These are phyloP conservation scores for Pocillopora verrucosa DNA, from an alignment of 64 coral and sea anemone species.

Conservation along the genomic window DNA sequence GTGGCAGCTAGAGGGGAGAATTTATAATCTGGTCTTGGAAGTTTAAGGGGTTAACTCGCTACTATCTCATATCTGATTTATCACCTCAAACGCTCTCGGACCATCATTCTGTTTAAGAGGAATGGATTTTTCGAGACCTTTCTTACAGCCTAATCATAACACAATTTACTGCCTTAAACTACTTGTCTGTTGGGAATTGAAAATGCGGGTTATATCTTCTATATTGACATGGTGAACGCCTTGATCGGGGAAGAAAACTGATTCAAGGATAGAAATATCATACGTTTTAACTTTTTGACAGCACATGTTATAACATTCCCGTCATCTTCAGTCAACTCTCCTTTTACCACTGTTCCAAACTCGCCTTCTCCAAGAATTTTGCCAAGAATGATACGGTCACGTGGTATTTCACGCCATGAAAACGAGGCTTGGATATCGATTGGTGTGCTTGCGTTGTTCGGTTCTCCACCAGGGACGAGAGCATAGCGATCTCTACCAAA, in stretches of 20 bases:
- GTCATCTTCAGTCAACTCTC: constrained; percentile 64
- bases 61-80: too few relatives aligned
- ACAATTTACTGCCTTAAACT: too few relatives aligned
- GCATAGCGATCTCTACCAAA: constrained; percentile 17
- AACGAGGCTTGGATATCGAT: background rate
- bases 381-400: constrained; percentile 60
- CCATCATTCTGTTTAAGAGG: too few relatives aligned
- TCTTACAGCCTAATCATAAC: too few relatives aligned
- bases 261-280: background rate
- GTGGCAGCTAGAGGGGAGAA: too few relatives aligned
- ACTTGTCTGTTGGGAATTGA: too few relatives aligned
- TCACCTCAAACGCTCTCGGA: too few relatives aligned
- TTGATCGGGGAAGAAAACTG: background rate
- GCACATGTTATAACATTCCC: constrained; percentile 45
- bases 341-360: constrained; percentile 72
- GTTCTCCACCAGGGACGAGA: background rate
- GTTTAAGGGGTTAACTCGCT: too few relatives aligned
- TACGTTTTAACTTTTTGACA: constrained; percentile 78
- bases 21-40: too few relatives aligned
- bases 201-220: too few relatives aligned
- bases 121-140: too few relatives aligned
- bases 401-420: constrained; percentile 79
- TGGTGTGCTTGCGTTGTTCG: background rate
- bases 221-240: too few relatives aligned
- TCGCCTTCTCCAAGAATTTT: constrained; percentile 72